phyloP scores from a whole-genome alignment of 2,113 vertebrate genomes.

The Lethenteron camtschaticum region DNA sequence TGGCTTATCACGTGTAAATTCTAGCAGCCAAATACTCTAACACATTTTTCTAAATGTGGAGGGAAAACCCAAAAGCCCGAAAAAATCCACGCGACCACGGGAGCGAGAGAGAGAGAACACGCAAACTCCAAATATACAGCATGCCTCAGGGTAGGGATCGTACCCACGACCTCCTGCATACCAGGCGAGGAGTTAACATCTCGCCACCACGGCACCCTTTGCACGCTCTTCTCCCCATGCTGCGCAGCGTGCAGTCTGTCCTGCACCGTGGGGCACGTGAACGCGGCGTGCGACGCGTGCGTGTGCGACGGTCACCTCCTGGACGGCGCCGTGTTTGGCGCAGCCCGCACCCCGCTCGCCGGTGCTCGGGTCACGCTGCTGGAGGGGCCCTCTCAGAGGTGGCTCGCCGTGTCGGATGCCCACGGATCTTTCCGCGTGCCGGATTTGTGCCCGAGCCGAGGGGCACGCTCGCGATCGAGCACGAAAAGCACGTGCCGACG shows the following conservation, averaged over 20 bases:
- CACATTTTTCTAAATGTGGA: no score
- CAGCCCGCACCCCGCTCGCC: conserved; percentile 38
- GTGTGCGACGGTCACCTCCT: conserved; percentile 54
- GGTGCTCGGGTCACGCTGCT: conserved; percentile 34
- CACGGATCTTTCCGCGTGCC: conserved; percentile 53
- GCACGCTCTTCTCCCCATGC: conserved; percentile 2
- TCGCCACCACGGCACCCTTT: no score
- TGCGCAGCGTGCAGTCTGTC: conserved; percentile 40
- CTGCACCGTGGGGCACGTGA: conserved; percentile 48
- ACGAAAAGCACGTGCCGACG: conserved; percentile 34
- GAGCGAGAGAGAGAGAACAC: no score
- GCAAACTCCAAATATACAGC: no score
- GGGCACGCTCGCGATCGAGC: conserved; percentile 40
- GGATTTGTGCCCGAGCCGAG: conserved; percentile 60
- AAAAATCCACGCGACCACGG: no score
- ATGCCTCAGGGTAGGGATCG: no score
- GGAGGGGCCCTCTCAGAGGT: conserved; percentile 24
- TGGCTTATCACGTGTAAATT: no score
- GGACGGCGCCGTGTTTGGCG: conserved; percentile 41
- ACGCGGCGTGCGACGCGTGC: conserved; percentile 53
- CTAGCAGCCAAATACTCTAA: no score
- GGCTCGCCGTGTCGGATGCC: conserved; percentile 40
- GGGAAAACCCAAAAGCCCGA: no score
- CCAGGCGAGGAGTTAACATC: no score
- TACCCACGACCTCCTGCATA: no score